Conservation (phyloP, 2,797 vertebrate species). For the Pangasius krempfi region DNA sequence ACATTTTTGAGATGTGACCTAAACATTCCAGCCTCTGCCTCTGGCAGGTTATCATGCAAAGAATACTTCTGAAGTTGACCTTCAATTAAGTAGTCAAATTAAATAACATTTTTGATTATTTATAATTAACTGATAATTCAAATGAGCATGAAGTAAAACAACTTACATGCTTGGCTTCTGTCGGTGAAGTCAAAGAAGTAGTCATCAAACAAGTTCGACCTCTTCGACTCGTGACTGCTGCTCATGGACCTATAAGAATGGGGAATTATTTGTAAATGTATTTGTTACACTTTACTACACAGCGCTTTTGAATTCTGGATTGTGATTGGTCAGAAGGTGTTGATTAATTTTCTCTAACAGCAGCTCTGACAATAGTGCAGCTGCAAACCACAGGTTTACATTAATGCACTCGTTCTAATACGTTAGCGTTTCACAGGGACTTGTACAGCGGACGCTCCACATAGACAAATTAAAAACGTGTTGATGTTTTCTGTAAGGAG, state of each 20-base stretch:
- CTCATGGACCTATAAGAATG: conserved; percentile 43
- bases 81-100: neutral
- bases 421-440: neutral
- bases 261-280: neutral
- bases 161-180: conserved; percentile 52
- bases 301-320: neutral
- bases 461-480: neutral
- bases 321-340: neutral
- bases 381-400: neutral
- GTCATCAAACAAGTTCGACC: conserved; percentile 59
- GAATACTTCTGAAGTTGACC: conserved; percentile 5
- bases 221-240: conserved; percentile 27
- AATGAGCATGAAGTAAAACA: neutral
- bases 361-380: neutral
- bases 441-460: neutral
- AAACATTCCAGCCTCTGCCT: neutral
- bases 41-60: neutral
- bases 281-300: neutral
- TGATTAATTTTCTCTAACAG: neutral
- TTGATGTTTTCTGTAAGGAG: neutral
- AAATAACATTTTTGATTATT: neutral
- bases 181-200: conserved; percentile 69
- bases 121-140: neutral
- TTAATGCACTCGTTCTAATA: neutral
- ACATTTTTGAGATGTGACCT: neutral